phyloP scores from a whole-genome alignment of 1,140 invertebrate species.

The Marisa cornuarietis region DNA sequence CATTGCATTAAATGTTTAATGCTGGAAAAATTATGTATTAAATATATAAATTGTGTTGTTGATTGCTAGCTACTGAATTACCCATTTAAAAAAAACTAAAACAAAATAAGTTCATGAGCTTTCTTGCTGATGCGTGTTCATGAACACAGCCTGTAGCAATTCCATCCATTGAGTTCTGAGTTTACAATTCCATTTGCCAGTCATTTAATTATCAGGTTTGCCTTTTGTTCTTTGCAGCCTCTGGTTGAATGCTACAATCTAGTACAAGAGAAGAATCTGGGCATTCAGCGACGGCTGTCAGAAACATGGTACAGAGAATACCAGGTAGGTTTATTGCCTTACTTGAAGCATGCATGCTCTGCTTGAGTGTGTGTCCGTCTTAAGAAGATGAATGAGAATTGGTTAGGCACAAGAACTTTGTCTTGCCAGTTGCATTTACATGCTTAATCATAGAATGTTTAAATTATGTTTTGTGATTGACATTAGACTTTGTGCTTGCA shows the following conservation, averaged over 20 bases:
- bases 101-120: neutral
- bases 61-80: no score
- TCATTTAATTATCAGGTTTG: neutral
- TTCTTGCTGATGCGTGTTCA: neutral
- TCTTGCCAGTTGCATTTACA: neutral
- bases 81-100: neutral
- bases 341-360: neutral
- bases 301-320: constrained; percentile 89
- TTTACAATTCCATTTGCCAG: neutral
- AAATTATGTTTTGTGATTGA: neutral
- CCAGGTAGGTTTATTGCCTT: constrained; percentile 69
- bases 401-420: neutral
- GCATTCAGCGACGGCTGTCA: constrained; percentile 79
- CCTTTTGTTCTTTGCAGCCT: constrained; percentile 65
- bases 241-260: constrained; percentile 81
- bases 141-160: neutral
- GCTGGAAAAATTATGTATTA: no score
- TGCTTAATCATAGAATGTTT: neutral
- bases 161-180: neutral
- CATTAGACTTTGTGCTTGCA: constrained; percentile 28
- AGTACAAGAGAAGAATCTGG: constrained; percentile 75
- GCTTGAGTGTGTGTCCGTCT: neutral
- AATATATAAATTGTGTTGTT: no score
- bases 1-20: no score
- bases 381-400: neutral